Conservation (phyloP, 2,797 vertebrate genomes). For the Malurus splendens region DNA sequence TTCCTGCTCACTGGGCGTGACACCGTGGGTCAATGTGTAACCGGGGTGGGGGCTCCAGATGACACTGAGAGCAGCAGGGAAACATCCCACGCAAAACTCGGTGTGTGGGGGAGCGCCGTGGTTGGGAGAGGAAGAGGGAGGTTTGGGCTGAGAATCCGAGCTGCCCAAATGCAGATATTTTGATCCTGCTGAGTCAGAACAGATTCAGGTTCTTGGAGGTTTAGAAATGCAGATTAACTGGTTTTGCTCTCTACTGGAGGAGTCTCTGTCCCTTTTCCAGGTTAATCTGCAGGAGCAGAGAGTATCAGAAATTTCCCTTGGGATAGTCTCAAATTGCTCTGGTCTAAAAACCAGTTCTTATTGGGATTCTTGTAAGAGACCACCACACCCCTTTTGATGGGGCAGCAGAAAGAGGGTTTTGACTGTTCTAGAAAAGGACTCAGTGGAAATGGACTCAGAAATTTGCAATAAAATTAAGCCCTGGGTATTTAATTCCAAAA, state of each 20-base stretch:
- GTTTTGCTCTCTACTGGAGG: neutral
- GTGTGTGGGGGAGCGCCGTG: neutral
- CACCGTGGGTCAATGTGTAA: neutral
- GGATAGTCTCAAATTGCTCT: neutral
- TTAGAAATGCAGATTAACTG: neutral
- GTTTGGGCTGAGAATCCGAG: neutral
- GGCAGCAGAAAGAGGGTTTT: neutral
- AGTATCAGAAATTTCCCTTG: neutral
- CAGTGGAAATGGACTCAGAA: neutral
- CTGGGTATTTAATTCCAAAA: neutral
- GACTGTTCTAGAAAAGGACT: neutral
- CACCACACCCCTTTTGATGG: neutral
- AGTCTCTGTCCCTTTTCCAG: neutral
- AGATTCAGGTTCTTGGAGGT: neutral
- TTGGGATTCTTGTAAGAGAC: neutral
- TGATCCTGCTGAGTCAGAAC: neutral
- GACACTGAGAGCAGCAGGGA: neutral
- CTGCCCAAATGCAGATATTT: neutral
- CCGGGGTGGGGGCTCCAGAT: neutral
- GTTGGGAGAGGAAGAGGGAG: neutral
- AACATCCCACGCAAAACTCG: neutral
- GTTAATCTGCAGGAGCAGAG: neutral
- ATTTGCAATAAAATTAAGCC: neutral
- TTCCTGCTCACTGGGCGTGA: constrained; percentile 25
- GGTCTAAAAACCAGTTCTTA: neutral